A percentile compares a stretch with the other conserved stretches of the same genome.
Evolutionary conservation across 64 coral and sea anemone species (phyloP).

Genomic region (Orbicella faveolata): DNA sequence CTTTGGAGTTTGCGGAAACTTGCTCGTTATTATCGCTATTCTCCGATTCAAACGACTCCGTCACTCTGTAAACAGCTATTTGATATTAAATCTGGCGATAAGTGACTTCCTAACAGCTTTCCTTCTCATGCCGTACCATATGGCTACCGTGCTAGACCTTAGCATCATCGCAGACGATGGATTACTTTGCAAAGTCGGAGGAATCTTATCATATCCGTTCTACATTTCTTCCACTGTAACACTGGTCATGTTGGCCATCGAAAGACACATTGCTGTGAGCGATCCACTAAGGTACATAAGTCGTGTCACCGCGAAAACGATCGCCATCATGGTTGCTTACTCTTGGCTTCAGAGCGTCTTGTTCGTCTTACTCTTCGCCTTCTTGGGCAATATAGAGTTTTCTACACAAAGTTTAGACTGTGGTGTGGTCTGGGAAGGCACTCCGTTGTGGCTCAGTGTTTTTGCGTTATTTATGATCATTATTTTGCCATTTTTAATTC

Average conservation of each 20-base stretch:
- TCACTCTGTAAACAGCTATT: slow-evolving; percentile 13
- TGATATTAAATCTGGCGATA: slow-evolving; percentile 55
- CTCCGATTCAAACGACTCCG: slow-evolving; percentile 50
- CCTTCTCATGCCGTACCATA: slow-evolving; percentile 45
- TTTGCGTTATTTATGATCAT: slow-evolving; percentile 44
- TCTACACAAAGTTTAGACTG: slow-evolving; percentile 54
- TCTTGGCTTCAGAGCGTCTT: slow-evolving; percentile 32
- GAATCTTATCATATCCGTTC: slow-evolving; percentile 58
- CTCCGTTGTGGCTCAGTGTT: slow-evolving; percentile 42
- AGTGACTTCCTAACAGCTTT: slow-evolving; percentile 39
- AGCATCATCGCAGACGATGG: slow-evolving; percentile 41
- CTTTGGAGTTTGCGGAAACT: slow-evolving; percentile 48
- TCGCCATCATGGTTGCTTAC: slow-evolving; percentile 43
- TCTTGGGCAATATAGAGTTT: slow-evolving; percentile 41
- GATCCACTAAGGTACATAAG: slow-evolving; percentile 50
- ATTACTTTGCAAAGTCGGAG: slow-evolving; percentile 42
- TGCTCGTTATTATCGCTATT: slow-evolving; percentile 31
- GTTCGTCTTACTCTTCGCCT: neutral
- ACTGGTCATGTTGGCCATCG: slow-evolving; percentile 52
- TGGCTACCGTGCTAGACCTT: slow-evolving; percentile 39
- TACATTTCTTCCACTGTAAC: slow-evolving; percentile 48
- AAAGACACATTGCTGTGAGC: slow-evolving; percentile 54
- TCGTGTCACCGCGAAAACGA: slow-evolving; percentile 18
- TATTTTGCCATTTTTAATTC: slow-evolving; percentile 39
- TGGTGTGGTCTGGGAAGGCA: slow-evolving; percentile 49